Evolutionary conservation across 2,113 vertebrate species (phyloP), one percentile per base, ranked within the genome.

Genomic region (Isichthys henryi): DNA sequence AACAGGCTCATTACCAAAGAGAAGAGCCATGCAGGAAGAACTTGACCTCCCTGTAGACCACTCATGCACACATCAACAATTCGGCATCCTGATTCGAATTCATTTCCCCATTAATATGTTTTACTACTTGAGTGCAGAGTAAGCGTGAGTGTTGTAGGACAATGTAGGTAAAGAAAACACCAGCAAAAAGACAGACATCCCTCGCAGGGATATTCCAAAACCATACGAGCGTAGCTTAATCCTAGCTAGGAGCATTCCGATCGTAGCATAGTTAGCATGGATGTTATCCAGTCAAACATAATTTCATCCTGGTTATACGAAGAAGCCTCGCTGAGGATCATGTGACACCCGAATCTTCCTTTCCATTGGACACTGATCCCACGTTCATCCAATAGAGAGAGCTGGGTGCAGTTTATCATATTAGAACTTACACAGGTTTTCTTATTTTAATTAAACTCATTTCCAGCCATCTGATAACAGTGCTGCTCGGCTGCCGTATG

Each of bases 181-280:
- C 49, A 86, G 49, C 4, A 27, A 11, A 58, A 27, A 27, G 3
- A 66, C 7, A 45, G 21, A 91, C 89, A 88, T 77, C 89, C 89
- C 92, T 94, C 93, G 91, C 90, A 92, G 92, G 91, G 90, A 48
- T 89, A 48, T 89, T 92, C 90, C 92, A 90, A 93, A 80, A 91
- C 92, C 93, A 91, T 88, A n/a, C n/a, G n/a, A n/a, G n/a, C n/a
- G n/a, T n/a, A 91, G 92, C 92, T 92, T 94, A 95, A 94, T 95
- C 93, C 93, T 92, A 91, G 92, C 94, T 91, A 23, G 90, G 74
- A 93, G 93, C 90, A 39, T 27, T 52, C 1, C 83, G 56, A 93
- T 93, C 92, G 93, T 91, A 91, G 90, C 89, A 89, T 91, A 92
- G 88, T 93, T 94, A 93, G 91, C 91, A 92, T 88, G 77, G 87